Evolutionary conservation across 1,140 invertebrate species (phyloP), one percentile per base, ranked within the genome.

Genomic region (Ceratosolen fusciceps): DNA sequence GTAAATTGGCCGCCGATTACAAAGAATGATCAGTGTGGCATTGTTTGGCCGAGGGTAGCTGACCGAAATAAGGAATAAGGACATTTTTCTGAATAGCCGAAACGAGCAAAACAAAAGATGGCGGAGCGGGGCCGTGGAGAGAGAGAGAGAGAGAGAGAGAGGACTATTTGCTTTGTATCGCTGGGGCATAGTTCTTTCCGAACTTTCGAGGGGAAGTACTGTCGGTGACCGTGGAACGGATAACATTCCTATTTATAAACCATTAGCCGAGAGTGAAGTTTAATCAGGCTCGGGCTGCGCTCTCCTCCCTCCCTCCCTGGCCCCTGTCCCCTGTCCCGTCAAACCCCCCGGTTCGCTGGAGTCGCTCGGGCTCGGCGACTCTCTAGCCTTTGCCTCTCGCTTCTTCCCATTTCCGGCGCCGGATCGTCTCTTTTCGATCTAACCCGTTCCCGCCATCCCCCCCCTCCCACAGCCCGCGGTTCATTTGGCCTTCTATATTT

Each of bases 231-330:
- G 49, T 73, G 68, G 62, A 76, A 78, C 52, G 75, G 75, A 82
- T 79, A 81, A 79, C 81, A 58, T 49, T 62, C 77, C 82, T 87
- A 85, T 85, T 87, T 86, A 86, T 87, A 86, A 85, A 84, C 81
- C 82, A 85, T 87, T 83, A 84, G 78, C 77, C 81, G 79, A 85
- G 84, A 87, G 83, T 85, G 84, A 83, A 87, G 84, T 87, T 84
- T 85, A 87, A 87, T 87, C 83, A 87, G 80, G 84, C 84, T 83
- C 12, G 16, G 2, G 9, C 1, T 19, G 7, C 19, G 34, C 58
- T 19, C 12, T 19, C 29, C 26, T 16, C 26, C 19, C 10, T 31
- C 58, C 31, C 58, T 60, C 58, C 31, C 29, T 31, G 9, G 16
- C 29, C 31, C 5, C 14, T n/a, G 1, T 12, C 24, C 24, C 2